phyloP scores from a whole-genome alignment of 2,113 vertebrate genomes.

The Oryzias curvinotus region DNA sequence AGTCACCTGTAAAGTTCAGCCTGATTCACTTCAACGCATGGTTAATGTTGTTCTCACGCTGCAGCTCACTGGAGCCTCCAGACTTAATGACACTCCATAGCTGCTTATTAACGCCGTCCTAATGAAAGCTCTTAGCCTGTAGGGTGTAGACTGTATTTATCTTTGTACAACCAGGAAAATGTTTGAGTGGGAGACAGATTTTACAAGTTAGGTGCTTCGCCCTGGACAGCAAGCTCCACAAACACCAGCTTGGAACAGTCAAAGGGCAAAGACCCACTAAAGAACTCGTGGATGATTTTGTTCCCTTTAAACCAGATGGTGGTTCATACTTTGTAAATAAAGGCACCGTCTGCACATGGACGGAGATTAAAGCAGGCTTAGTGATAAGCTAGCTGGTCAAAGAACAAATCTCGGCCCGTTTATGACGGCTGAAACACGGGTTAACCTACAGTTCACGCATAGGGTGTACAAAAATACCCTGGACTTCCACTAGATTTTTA shows the following conservation, averaged over 20 bases:
- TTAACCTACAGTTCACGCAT: slow-evolving; percentile 24
- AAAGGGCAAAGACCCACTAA: slow-evolving; percentile 20
- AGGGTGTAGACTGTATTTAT: slow-evolving; percentile 25
- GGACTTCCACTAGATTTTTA: not conserved
- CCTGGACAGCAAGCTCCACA: slow-evolving; percentile 21
- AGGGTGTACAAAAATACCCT: not conserved
- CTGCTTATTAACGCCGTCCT: slow-evolving; percentile 11
- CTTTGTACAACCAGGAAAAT: slow-evolving; percentile 20
- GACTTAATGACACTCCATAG: slow-evolving; percentile 6
- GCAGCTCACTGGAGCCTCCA: slow-evolving; percentile 4
- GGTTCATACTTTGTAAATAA: slow-evolving; percentile 10
- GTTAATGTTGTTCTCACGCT: not conserved
- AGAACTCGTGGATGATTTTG: not conserved
- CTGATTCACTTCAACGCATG: not conserved
- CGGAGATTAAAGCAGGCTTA: slow-evolving; percentile 44
- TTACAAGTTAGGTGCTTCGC: slow-evolving; percentile 24
- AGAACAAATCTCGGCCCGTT: slow-evolving; percentile 13
- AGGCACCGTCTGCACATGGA: slow-evolving; percentile 20
- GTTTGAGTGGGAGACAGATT: slow-evolving; percentile 34
- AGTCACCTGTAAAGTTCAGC: not conserved
- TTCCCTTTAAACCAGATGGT: slow-evolving; percentile 39
- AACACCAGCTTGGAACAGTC: slow-evolving; percentile 22
- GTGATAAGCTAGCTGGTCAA: slow-evolving; percentile 5
- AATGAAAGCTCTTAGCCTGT: slow-evolving; percentile 8
- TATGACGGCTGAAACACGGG: slow-evolving; percentile 27